Evolutionary conservation across 2,113 vertebrate species (phyloP).

Genomic region (Zosterops pallidus): DNA sequence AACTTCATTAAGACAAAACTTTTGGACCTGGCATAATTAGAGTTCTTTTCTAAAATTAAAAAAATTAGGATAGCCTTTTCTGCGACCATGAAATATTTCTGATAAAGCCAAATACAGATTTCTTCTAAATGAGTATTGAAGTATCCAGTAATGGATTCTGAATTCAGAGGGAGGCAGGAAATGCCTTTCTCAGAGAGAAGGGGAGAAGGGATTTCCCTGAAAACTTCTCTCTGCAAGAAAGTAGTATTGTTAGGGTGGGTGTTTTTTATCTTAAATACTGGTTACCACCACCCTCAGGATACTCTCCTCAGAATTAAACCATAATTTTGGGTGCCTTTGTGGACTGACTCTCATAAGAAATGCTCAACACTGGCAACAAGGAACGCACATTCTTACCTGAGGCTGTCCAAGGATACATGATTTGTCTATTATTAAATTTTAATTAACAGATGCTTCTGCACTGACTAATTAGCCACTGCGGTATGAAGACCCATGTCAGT

Average conservation of each 20-base stretch:
- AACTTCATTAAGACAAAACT: not conserved
- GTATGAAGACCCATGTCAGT: not conserved
- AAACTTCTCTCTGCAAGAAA: not conserved
- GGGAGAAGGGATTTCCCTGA: not conserved
- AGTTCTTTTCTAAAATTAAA: not conserved
- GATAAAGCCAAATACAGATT: not conserved
- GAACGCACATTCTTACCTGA: not conserved
- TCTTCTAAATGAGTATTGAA: not conserved
- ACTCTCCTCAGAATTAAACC: not conserved
- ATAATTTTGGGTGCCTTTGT: not conserved
- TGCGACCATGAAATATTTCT: not conserved
- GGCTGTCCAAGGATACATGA: not conserved
- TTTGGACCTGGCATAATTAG: not conserved
- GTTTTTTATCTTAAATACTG: not conserved
- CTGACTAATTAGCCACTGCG: not conserved
- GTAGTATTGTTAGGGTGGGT: not conserved
- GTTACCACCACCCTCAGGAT: not conserved
- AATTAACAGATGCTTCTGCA: not conserved
- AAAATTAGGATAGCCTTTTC: not conserved
- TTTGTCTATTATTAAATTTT: not conserved
- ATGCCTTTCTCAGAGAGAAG: not conserved
- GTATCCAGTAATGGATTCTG: not conserved
- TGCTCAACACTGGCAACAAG: not conserved
- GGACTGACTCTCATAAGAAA: not conserved
- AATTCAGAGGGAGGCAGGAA: not conserved